Evolutionary conservation across 2,797 vertebrate genomes (phyloP).

Genomic region (Notamacropus eugenii): DNA sequence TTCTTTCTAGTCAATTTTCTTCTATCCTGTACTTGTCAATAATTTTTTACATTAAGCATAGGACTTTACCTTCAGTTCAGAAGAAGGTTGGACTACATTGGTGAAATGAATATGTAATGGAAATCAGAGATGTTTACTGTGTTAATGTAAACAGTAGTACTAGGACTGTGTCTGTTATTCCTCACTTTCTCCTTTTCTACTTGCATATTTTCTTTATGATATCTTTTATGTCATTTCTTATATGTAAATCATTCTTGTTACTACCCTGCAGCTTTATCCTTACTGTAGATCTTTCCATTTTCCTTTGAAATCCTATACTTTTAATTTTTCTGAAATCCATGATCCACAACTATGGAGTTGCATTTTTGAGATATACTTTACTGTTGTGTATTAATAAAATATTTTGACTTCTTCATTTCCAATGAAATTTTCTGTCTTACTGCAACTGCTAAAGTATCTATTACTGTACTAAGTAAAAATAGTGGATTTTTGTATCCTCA

Average conservation of each 20-base stretch:
- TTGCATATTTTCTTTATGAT: not conserved
- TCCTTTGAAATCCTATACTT: not conserved
- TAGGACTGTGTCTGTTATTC: not conserved
- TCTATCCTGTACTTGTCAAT: not conserved
- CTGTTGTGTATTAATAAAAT: not conserved
- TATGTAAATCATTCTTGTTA: not conserved
- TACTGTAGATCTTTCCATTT: not conserved
- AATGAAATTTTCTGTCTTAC: not conserved
- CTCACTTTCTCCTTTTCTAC: not conserved
- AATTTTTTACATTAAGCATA: not conserved
- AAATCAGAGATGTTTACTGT: not conserved
- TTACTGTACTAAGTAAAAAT: not conserved
- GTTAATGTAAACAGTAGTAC: not conserved
- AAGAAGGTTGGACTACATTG: not conserved
- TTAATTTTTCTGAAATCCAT: not conserved
- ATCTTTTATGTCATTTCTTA: not conserved
- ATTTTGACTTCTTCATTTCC: not conserved
- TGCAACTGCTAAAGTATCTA: not conserved
- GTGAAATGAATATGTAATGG: not conserved
- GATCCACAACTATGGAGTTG: not conserved
- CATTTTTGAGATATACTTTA: not conserved
- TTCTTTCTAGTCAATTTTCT: not conserved
- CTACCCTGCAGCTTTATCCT: not conserved
- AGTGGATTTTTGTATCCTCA: not conserved
- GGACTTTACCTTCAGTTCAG: not conserved